A percentile compares a stretch with the other conserved stretches of the same genome.
These are phyloP conservation scores for Hesperophylax magnus DNA, from an alignment of 1,140 invertebrate genomes.

Conservation along the genomic window DNA sequence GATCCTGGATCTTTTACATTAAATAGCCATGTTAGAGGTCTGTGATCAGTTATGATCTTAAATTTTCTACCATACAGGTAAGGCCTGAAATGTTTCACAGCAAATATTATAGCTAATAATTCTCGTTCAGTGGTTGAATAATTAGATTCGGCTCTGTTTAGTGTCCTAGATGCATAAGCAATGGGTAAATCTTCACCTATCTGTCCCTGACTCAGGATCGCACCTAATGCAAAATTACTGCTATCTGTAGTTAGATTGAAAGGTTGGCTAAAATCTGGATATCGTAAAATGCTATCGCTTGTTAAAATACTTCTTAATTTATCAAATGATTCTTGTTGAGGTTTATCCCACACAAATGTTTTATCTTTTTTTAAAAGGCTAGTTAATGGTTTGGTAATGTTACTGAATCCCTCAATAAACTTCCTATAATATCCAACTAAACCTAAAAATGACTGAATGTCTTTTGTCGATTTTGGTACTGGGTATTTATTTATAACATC, in stretches of 20 bases:
- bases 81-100: constrained; percentile 64
- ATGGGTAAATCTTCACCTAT: constrained; percentile 58
- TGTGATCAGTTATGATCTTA: constrained; percentile 70
- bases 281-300: constrained; percentile 62
- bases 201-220: constrained; percentile 51
- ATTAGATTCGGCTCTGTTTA: constrained; percentile 64
- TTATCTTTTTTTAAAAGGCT: constrained; percentile 58
- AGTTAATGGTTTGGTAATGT: constrained; percentile 60
- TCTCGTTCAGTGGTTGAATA: constrained; percentile 68
- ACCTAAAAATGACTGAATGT: constrained; percentile 65
- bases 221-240: constrained; percentile 51
- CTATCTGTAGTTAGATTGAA: constrained; percentile 56
- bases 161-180: constrained; percentile 62
- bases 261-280: constrained; percentile 52
- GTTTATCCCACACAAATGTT: constrained; percentile 55
- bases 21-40: constrained; percentile 66
- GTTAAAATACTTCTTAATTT: constrained; percentile 62
- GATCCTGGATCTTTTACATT: constrained; percentile 65
- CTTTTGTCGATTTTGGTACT: constrained; percentile 60
- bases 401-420: constrained; percentile 59
- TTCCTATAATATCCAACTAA: constrained; percentile 61
- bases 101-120: constrained; percentile 70
- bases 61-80: constrained; percentile 69
- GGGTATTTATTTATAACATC: constrained; percentile 61
- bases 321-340: constrained; percentile 62